Conservation (phyloP, 1,140 invertebrate genomes). For the Hypothenemus hampei region DNA sequence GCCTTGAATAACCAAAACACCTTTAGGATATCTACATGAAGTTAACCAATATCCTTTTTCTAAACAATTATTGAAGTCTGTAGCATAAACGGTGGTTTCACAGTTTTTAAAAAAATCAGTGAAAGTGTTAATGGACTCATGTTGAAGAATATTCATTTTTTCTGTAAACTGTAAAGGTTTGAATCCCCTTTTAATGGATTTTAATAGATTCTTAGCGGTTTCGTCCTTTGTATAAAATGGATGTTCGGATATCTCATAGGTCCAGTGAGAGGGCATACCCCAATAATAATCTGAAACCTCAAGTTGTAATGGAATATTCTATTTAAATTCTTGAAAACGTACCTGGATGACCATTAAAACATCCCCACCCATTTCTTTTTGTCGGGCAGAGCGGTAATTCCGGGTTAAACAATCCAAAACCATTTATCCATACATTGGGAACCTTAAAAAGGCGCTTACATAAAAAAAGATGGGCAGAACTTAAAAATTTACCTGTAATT, state of each 20-base stretch:
- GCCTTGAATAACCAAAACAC: too few species aligned
- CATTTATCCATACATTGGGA: conserved; percentile 57
- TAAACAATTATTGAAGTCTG: too few species aligned
- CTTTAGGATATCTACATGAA: too few species aligned
- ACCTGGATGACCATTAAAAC: conserved; percentile 45
- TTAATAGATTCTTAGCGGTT: too few species aligned
- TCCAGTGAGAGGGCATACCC: too few species aligned
- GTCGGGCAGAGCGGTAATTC: conserved; percentile 50
- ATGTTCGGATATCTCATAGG: too few species aligned
- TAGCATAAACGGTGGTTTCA: too few species aligned
- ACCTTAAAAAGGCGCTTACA: conserved; percentile 31
- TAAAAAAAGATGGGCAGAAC: background rate
- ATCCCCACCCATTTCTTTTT: conserved; percentile 49
- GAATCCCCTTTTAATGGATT: background rate
- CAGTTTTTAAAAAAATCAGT: too few species aligned
- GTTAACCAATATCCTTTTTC: too few species aligned
- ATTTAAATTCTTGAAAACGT: conserved; percentile 10
- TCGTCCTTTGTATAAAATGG: too few species aligned
- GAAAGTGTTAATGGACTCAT: too few species aligned
- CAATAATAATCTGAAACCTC: background rate
- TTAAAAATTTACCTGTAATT: conserved; percentile 41
- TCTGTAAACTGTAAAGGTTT: background rate
- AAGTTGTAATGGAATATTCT: conserved; percentile 1
- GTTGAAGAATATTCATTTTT: background rate
- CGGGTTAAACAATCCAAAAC: conserved; percentile 51